phyloP scores from a whole-genome alignment of 2,113 vertebrate species.

The Etia nguti region DNA sequence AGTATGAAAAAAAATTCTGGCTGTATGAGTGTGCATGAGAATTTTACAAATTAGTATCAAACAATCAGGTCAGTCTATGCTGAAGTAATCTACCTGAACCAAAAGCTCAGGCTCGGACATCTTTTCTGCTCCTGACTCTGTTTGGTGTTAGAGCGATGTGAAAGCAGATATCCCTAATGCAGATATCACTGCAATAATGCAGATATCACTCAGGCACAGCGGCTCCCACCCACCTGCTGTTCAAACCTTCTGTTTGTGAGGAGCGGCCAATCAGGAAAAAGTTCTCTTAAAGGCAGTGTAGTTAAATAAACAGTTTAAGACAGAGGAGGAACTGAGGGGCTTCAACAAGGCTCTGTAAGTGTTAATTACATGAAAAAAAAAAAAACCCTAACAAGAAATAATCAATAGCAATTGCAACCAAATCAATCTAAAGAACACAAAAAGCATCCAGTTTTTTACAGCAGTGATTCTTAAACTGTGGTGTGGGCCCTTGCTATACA shows the following conservation, averaged over 20 bases:
- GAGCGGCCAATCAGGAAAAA: not conserved
- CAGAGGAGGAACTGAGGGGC: not conserved
- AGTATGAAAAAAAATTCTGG: not conserved
- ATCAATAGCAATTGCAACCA: not conserved
- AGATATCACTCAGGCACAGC: not conserved
- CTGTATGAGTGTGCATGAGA: not conserved
- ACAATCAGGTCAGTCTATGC: not conserved
- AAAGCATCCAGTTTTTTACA: rapidly evolving
- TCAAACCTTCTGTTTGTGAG: not conserved
- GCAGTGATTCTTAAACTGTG: not conserved
- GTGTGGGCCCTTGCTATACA: no score
- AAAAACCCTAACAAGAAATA: not conserved
- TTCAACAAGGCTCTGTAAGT: not conserved
- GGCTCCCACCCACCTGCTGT: not conserved
- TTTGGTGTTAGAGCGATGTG: rapidly evolving
- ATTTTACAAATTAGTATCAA: not conserved
- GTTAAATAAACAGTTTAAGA: not conserved
- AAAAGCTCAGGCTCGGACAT: not conserved
- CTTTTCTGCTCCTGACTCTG: not conserved
- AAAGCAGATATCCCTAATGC: not conserved
- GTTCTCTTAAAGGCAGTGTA: not conserved
- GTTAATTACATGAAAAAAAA: not conserved
- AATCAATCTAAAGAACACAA: not conserved
- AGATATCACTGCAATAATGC: not conserved
- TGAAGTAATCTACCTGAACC: not conserved